A percentile compares a stretch with the other conserved stretches of the same genome.
Conservation (phyloP, 1,140 invertebrate genomes). For the Musca vetustissima region DNA sequence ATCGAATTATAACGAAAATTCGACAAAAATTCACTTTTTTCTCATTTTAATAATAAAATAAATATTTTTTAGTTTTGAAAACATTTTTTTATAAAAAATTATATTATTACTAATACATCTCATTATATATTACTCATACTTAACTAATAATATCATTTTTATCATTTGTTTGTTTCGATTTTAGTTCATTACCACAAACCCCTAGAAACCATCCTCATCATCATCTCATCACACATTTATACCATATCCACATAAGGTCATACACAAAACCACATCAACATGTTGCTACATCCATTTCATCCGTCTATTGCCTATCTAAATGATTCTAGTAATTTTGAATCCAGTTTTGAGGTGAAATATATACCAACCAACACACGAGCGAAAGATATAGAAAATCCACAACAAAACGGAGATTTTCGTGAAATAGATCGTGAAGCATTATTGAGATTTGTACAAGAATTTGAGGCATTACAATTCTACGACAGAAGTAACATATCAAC, state of each 20-base stretch:
- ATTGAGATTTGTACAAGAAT: conserved; percentile 42
- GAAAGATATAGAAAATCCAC: conserved; percentile 32
- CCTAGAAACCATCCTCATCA: no score
- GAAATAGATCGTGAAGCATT: conserved; percentile 49
- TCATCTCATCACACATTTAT: background rate
- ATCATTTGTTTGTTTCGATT: no score
- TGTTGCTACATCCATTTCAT: conserved; percentile 33
- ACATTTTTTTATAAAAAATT: no score
- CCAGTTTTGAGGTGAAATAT: conserved; percentile 51
- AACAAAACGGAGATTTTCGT: conserved; percentile 46
- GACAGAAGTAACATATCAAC: conserved; percentile 16
- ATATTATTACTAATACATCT: no score
- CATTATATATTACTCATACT: no score
- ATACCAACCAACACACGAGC: conserved; percentile 29
- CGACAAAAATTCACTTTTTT: no score
- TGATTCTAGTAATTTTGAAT: conserved; percentile 50
- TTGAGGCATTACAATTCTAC: conserved; percentile 40
- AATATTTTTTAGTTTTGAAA: no score
- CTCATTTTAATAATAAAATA: no score
- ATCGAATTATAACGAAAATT: no score
- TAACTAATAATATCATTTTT: no score
- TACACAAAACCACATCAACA: conserved; percentile 29
- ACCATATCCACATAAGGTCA: background rate
- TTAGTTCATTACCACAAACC: no score
- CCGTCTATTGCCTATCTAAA: conserved; percentile 48